Conservation (phyloP, 2,888 invertebrate species). For the Podotricha telesiphe region DNA sequence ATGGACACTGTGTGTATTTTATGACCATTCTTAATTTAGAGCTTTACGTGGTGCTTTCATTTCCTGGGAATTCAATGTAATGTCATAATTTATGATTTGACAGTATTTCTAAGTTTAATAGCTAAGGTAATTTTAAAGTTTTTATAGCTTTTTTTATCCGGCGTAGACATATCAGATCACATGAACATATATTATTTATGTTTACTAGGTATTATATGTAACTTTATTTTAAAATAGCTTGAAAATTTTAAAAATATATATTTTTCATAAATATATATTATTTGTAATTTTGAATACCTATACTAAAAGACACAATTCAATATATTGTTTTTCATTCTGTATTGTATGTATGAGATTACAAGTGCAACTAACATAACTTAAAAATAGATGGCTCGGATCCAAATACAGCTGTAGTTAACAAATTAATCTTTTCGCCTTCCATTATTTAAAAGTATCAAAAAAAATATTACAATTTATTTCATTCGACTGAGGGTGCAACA, state of each 20-base stretch:
- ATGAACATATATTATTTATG: no score
- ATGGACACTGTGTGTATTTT: constrained; percentile 71
- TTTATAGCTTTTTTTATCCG: not conserved
- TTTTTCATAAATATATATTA: no score
- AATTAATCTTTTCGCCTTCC: not conserved
- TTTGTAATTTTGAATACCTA: no score
- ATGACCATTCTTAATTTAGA: constrained; percentile 66
- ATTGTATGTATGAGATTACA: no score
- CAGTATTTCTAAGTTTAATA: not conserved
- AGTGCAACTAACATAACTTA: not conserved
- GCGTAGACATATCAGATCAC: not conserved
- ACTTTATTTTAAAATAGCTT: no score
- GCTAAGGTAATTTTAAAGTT: not conserved
- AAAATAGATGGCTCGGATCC: not conserved
- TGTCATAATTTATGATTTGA: constrained; percentile 32
- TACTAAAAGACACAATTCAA: no score
- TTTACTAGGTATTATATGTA: no score
- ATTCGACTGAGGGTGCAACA: constrained; percentile 13
- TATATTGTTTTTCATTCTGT: no score
- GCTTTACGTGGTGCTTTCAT: constrained; percentile 44
- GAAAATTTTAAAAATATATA: no score
- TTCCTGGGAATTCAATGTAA: constrained; percentile 38
- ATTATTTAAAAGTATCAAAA: constrained; percentile 7
- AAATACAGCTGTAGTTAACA: not conserved
- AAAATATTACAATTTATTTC: constrained; percentile 19